Percentiles rank a stretch among this genome's conserved stretches.
Conservation (phyloP, 35 echinoderm and acorn worm species). For the Holothuria glaberrima region DNA sequence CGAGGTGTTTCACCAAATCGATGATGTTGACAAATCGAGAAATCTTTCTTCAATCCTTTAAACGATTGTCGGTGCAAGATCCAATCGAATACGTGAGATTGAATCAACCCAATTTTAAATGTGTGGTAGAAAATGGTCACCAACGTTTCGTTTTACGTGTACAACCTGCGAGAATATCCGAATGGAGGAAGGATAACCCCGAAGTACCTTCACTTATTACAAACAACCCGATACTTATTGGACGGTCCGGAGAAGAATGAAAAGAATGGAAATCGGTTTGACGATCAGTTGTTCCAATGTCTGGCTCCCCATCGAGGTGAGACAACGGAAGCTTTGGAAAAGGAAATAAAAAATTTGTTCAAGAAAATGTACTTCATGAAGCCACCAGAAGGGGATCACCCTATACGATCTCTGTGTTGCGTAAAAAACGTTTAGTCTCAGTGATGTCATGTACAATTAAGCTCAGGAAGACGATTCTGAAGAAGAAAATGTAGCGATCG, state of each 20-base stretch:
- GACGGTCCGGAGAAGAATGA: not conserved
- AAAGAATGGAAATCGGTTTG: not conserved
- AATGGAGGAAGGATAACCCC: not conserved
- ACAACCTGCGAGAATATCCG: conserved; percentile 16
- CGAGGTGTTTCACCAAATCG: conserved; percentile 2
- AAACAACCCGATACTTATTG: not conserved
- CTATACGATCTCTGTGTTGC: too few relatives aligned
- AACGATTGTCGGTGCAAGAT: not conserved
- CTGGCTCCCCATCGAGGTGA: conserved; percentile 5
- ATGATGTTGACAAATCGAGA: conserved; percentile 1
- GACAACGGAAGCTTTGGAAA: not conserved
- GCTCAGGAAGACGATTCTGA: too few relatives aligned
- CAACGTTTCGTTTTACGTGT: conserved; percentile 25
- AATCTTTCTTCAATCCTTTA: not conserved
- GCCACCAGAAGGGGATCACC: not conserved
- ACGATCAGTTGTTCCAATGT: conserved; percentile 42
- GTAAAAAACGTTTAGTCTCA: too few relatives aligned
- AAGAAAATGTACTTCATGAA: not conserved
- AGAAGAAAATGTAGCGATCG: too few relatives aligned
- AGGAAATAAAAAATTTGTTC: not conserved
- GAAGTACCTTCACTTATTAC: conserved; percentile 9
- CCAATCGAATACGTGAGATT: not conserved
- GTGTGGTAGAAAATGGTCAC: conserved; percentile 42
- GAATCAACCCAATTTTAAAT: conserved; percentile 20
- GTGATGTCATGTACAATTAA: too few relatives aligned